These are phyloP conservation scores for Charadrius vociferus DNA, from an alignment of 2,113 vertebrate genomes.

Conservation along the genomic window DNA sequence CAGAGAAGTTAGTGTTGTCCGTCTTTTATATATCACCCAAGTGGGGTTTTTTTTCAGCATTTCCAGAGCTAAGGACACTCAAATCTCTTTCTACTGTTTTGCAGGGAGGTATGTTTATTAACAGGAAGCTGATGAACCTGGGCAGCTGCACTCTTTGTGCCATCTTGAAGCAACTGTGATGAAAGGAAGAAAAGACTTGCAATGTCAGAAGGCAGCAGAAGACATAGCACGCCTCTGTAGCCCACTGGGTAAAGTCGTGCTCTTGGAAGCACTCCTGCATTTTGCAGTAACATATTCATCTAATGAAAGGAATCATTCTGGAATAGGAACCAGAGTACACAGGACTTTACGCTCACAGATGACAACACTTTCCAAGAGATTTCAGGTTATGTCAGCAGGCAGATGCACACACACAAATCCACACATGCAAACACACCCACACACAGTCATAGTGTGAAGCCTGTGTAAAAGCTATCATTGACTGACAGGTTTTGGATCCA, in stretches of 20 bases:
- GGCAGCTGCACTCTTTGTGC: not conserved
- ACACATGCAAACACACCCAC: not conserved
- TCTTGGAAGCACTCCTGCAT: not conserved
- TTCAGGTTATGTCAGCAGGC: not conserved
- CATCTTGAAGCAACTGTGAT: not conserved
- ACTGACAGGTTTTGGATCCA: not conserved
- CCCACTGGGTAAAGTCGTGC: not conserved
- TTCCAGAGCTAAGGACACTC: not conserved
- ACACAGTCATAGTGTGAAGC: not conserved
- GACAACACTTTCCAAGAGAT: not conserved
- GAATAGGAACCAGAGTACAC: not conserved
- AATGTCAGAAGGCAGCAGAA: not conserved
- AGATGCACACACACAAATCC: rapidly evolving
- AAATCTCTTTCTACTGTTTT: not conserved
- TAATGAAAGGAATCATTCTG: not conserved
- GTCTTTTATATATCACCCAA: not conserved
- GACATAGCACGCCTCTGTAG: not conserved
- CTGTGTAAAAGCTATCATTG: not conserved
- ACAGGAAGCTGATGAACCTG: not conserved
- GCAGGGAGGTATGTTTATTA: not conserved
- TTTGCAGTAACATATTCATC: not conserved
- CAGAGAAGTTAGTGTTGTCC: not conserved
- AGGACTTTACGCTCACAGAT: not conserved
- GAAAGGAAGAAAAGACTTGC: not conserved
- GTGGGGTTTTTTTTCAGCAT: not conserved